Conservation (phyloP, 2,797 vertebrate genomes). For the Myioborus miniatus region DNA sequence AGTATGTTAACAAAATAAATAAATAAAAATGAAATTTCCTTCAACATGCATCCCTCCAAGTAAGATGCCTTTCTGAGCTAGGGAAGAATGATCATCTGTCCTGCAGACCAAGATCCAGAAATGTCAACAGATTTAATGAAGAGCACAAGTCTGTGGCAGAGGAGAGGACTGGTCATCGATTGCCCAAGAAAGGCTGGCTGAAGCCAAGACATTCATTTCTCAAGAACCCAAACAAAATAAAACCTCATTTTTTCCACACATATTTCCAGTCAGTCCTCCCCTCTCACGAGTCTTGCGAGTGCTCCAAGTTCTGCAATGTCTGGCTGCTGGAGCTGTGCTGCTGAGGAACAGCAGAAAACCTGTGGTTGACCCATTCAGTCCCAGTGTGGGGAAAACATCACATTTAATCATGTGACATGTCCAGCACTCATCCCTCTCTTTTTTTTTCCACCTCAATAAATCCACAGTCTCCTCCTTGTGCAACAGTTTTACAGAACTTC, state of each 20-base stretch:
- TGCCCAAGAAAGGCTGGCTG: not conserved
- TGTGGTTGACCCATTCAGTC: not conserved
- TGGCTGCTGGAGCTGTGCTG: not conserved
- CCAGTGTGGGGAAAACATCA: not conserved
- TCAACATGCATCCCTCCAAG: not conserved
- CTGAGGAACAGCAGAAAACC: not conserved
- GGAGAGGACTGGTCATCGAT: not conserved
- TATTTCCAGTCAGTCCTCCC: not conserved
- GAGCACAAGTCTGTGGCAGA: not conserved
- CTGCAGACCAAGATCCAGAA: not conserved
- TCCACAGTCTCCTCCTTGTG: not conserved
- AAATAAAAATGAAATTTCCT: not conserved
- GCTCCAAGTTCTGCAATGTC: not conserved
- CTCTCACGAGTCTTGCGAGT: fast-evolving
- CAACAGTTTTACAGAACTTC: not conserved
- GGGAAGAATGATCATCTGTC: not conserved
- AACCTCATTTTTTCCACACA: not conserved
- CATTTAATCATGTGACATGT: not conserved
- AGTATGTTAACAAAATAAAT: not conserved
- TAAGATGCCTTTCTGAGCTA: not conserved
- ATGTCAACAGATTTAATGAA: not conserved
- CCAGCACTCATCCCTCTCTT: not conserved
- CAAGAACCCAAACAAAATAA: not conserved
- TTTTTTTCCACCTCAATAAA: not conserved
- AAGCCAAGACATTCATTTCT: not conserved